Conservation (phyloP, 2,113 vertebrate species). For the Percina caprodes region DNA sequence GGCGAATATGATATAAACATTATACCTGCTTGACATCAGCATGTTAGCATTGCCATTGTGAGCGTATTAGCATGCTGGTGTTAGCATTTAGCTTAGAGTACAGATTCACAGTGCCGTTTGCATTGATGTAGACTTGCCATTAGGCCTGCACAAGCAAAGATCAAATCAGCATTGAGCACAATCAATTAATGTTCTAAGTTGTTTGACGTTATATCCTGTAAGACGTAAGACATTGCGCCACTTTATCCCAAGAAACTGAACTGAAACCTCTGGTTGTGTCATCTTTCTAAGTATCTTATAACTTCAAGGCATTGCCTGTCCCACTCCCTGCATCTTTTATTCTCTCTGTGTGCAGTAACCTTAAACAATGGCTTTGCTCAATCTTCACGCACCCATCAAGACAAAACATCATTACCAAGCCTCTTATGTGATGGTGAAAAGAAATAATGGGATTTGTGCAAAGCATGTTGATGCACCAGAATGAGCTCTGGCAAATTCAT, state of each 20-base stretch:
- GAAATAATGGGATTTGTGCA: conserved; percentile 64
- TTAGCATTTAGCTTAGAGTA: background rate
- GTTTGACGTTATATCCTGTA: background rate
- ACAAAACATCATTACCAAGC: conserved; percentile 49
- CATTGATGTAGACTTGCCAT: background rate
- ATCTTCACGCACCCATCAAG: conserved; percentile 52
- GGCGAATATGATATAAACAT: background rate
- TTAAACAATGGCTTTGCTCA: conserved; percentile 40
- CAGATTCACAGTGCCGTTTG: background rate
- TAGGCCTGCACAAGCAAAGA: background rate
- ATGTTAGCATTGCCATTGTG: background rate
- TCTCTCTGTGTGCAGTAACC: conserved; percentile 7
- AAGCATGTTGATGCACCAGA: conserved; percentile 48
- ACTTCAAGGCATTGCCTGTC: conserved; percentile 19
- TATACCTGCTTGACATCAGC: background rate
- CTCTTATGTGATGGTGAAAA: conserved; percentile 58
- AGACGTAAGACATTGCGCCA: background rate
- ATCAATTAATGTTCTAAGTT: background rate
- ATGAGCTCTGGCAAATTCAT: conserved; percentile 53
- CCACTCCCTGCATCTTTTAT: conserved; percentile 8
- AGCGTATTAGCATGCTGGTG: background rate
- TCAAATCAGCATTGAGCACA: background rate
- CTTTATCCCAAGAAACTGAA: background rate
- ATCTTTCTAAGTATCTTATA: background rate
- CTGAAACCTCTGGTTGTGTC: background rate